Evolutionary conservation across 53 echinoderm and acorn worm genomes (phyloP), one percentile per base, ranked within the genome.

Genomic region (Hippasteria phrygiana): DNA sequence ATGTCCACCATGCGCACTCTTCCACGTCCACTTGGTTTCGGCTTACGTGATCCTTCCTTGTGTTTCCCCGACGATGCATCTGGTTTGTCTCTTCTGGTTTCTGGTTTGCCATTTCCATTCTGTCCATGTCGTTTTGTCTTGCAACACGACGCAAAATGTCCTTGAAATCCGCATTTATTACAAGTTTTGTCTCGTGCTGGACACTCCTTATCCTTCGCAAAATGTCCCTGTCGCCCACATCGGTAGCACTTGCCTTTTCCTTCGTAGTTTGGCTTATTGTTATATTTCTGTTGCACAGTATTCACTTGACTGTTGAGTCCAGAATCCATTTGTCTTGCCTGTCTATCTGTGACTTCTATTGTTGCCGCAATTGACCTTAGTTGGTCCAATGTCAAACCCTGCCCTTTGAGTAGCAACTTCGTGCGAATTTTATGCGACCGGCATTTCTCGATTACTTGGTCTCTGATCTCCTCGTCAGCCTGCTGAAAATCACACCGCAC

Each of bases 371-470:
- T 91, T 8, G 87, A 87, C 37, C 53, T 29, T 43, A 90, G 39
- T 5, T 88, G 73, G 47, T 90, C 88, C 26, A 91, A 59, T 20
- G 53, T 93, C 33, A 90, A 28, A 39, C 22, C 73, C 17, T 88
- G 72, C 8, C 91, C 93, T 34, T 83, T 90, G 62, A 88, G 75
- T 16, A 88, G 27, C 54, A 90, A 29, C 32, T 75, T 93, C n/a
- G 76, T 8, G 12, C 82, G 29, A 31, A 93, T 90, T 31, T 42
- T 91, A 20, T 50, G 64, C 8, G 91, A 93, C n/a, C n/a, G n/a
- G n/a, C n/a, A n/a, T 63, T 93, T 90, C 31, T 87, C 90, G 32
- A 93, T 93, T 27, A 90, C 93, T 47, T 73, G 81, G 34, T 90
- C 80, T 2, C 54, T 26, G 17, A 80, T 53, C 72, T 45, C 74